Evolutionary conservation across 2,113 vertebrate genomes (phyloP), one percentile per base, ranked within the genome.

Genomic region (Alligator sinensis): DNA sequence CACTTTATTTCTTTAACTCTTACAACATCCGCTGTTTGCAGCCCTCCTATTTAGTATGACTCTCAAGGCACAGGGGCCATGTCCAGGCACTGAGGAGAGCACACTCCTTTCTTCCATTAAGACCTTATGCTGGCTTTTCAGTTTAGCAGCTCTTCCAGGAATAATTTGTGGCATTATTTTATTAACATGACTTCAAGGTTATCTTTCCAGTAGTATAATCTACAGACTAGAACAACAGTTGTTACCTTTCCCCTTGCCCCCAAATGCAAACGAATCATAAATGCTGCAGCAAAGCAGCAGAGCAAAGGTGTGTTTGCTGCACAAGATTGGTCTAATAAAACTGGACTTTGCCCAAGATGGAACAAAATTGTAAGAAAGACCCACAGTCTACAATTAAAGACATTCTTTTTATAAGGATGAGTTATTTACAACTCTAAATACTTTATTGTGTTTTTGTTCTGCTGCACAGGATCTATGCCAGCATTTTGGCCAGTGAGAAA

Each of bases 251-350:
- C 89, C 95, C 96, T 95, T 90, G 11, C 96, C 97, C 95, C 94
- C 95, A 95, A 96, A 95, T 89, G 87, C 96, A 97, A 97, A 97
- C 0, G 95, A 96, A 95, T 83, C 91, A 94, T 95, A 96, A 97
- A 92, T 1, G 6, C 87, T 91, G 95, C 95, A 95, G 92, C 94
- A 96, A 95, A 96, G 92, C 78, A 89, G 81, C 58, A 96, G 97
- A 97, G 96, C 97, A 97, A 97, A 97, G 97, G 97, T 97, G 92
- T 96, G 96, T 97, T 97, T 97, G 95, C 96, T 92, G 94, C 97
- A 95, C 94, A 93, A 95, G 90, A 91, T 86, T 95, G 81, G 91
- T 87, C 94, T 92, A 94, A 92, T 97, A 97, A 97, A 97, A 91
- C 84, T 94, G 97, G 94, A 96, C 97, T 97, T 97, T 97, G 95